Conservation (phyloP, 2,797 vertebrate species). For the Numenius phaeopus region DNA sequence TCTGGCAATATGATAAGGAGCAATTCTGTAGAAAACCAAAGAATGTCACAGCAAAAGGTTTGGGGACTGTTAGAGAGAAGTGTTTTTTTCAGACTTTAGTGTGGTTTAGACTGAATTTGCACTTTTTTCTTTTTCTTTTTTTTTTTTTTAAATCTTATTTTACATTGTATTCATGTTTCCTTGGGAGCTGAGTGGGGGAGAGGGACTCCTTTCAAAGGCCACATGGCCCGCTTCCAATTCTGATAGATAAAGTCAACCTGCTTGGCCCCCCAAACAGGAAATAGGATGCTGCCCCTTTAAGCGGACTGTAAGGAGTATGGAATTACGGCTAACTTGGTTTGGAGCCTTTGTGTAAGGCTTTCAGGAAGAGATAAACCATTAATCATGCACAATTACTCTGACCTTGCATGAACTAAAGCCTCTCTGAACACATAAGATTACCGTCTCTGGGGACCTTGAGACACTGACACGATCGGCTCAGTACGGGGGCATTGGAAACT, state of each 20-base stretch:
- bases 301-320: slow-evolving; percentile 59
- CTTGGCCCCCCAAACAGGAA: slow-evolving; percentile 56
- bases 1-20: slow-evolving; percentile 24
- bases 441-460: slow-evolving; percentile 49
- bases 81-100: not conserved
- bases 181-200: not conserved
- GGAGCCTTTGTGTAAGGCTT: slow-evolving; percentile 76
- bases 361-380: slow-evolving; percentile 78
- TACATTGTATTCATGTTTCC: not conserved
- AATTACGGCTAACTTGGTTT: slow-evolving; percentile 71
- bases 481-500: not conserved
- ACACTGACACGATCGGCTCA: slow-evolving; percentile 45
- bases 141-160: not conserved
- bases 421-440: slow-evolving; percentile 67
- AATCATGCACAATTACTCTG: slow-evolving; percentile 80
- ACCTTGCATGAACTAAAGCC: slow-evolving; percentile 76
- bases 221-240: slow-evolving; percentile 52
- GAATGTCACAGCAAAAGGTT: not conserved
- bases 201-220: slow-evolving; percentile 10
- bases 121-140: not conserved
- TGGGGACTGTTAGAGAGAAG: not conserved
- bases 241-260: slow-evolving; percentile 59
- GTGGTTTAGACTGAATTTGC: not conserved
- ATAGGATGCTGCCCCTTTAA: slow-evolving; percentile 69
- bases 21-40: not conserved